Evolutionary conservation across 2,888 invertebrate species (phyloP).

Genomic region (Pandemis corylana): DNA sequence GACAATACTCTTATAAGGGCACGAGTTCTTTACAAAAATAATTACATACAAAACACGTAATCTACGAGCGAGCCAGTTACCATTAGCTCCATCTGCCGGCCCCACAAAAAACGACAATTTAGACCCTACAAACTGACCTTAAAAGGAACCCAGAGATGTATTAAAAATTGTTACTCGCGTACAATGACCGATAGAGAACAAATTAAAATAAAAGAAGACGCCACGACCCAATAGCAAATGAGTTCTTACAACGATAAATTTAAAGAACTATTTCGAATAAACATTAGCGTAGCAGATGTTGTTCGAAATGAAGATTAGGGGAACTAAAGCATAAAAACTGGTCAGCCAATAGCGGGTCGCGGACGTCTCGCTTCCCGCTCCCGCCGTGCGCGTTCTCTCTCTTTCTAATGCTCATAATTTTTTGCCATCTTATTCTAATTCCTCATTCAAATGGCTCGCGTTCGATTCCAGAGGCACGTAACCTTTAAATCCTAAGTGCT

Average conservation of each 20-base stretch:
- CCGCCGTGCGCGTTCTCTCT: conserved; percentile 60
- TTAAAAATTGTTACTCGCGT: conserved; percentile 79
- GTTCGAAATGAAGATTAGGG: conserved; percentile 83
- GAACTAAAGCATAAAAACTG: conserved; percentile 84
- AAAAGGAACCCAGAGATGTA: conserved; percentile 75
- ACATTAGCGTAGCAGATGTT: conserved; percentile 81
- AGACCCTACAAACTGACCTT: conserved; percentile 68
- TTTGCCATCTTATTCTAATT: conserved; percentile 83
- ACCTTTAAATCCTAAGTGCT: conserved; percentile 58
- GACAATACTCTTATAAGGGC: conserved; percentile 42
- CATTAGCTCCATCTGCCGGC: conserved; percentile 62
- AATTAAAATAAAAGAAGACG: conserved; percentile 65
- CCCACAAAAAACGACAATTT: conserved; percentile 64
- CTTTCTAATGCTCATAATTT: conserved; percentile 83
- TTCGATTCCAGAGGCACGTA: conserved; percentile 77
- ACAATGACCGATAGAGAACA: conserved; percentile 71
- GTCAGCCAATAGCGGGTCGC: conserved; percentile 76
- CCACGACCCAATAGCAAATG: conserved; percentile 66
- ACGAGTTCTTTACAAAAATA: conserved; percentile 52
- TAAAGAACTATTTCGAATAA: conserved; percentile 80
- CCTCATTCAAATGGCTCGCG: conserved; percentile 78
- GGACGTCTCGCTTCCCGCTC: conserved; percentile 65
- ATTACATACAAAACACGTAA: conserved; percentile 46
- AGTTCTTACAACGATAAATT: conserved; percentile 74
- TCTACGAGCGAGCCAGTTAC: conserved; percentile 42